These are phyloP conservation scores for Ascidia mentula DNA, from an alignment of 23 tunicate species.

Conservation along the genomic window DNA sequence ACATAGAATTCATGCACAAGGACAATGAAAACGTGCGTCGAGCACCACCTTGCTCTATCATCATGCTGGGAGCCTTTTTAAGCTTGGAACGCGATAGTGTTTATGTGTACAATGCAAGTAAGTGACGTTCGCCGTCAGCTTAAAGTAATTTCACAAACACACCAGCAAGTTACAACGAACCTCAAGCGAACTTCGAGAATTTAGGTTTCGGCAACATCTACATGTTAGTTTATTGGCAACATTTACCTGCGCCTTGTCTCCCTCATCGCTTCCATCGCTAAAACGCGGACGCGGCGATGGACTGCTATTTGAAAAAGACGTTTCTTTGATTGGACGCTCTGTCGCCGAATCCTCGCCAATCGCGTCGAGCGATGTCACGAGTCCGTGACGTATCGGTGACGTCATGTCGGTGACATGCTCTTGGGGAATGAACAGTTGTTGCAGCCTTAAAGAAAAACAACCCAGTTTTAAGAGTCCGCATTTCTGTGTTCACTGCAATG, in stretches of 20 bases:
- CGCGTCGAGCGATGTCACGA: background rate
- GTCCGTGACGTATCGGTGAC: background rate
- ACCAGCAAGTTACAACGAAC: too few species aligned
- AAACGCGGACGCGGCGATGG: background rate
- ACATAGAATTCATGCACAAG: too few species aligned
- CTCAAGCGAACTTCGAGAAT: too few species aligned
- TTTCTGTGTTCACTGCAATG: background rate
- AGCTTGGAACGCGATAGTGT: too few species aligned
- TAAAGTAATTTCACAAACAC: too few species aligned
- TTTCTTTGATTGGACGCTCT: background rate
- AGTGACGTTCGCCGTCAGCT: too few species aligned
- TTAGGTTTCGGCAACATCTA: too few species aligned
- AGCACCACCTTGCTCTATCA: too few species aligned
- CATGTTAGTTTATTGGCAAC: too few species aligned
- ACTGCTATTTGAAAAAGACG: background rate
- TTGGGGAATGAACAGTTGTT: background rate
- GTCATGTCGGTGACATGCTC: background rate
- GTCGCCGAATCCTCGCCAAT: background rate
- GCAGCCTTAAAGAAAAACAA: background rate
- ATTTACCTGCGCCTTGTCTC: slow-evolving; percentile 1
- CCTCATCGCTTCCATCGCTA: background rate
- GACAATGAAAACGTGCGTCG: too few species aligned
- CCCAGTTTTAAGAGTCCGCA: background rate
- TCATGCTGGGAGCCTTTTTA: too few species aligned
- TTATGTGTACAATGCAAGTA: too few species aligned